phyloP scores from a whole-genome alignment of 2,113 vertebrate genomes.

The Amblyopsis rosae region DNA sequence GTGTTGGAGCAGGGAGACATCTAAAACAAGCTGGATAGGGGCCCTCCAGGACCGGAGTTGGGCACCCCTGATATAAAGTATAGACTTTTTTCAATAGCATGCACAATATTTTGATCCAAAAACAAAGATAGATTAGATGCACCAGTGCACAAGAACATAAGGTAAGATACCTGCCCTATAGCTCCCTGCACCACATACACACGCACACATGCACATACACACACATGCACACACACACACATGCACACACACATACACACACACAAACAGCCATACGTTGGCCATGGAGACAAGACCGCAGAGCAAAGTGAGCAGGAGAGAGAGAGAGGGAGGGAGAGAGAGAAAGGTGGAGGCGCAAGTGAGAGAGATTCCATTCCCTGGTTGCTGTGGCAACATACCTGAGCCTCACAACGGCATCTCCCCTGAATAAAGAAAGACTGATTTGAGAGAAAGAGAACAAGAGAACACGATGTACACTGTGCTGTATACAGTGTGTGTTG shows the following conservation, averaged over 20 bases:
- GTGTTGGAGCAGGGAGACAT: too few relatives aligned
- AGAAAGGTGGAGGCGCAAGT: neutral
- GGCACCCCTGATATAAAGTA: too few relatives aligned
- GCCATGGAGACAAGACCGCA: neutral
- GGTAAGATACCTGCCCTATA: too few relatives aligned
- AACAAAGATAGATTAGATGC: too few relatives aligned
- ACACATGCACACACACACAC: neutral
- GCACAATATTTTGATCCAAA: too few relatives aligned
- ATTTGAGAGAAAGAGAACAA: constrained; percentile 17
- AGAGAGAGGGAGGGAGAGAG: constrained; percentile 11
- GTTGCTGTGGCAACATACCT: constrained; percentile 68
- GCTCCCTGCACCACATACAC: neutral
- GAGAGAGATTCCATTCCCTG: constrained; percentile 44
- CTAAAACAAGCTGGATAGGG: too few relatives aligned
- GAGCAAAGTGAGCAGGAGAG: neutral
- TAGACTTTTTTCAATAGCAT: too few relatives aligned
- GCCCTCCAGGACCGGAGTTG: too few relatives aligned
- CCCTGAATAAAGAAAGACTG: constrained; percentile 35
- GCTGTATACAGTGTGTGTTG: too few relatives aligned
- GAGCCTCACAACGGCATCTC: constrained; percentile 52
- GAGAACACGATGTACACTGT: neutral
- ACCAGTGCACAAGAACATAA: too few relatives aligned
- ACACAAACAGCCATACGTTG: constrained; percentile 11
- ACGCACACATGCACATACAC: neutral
- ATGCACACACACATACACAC: neutral